Base-by-base conservation (phyloP, 2,888 invertebrate species). In the Aporophyla nigra region DNA sequence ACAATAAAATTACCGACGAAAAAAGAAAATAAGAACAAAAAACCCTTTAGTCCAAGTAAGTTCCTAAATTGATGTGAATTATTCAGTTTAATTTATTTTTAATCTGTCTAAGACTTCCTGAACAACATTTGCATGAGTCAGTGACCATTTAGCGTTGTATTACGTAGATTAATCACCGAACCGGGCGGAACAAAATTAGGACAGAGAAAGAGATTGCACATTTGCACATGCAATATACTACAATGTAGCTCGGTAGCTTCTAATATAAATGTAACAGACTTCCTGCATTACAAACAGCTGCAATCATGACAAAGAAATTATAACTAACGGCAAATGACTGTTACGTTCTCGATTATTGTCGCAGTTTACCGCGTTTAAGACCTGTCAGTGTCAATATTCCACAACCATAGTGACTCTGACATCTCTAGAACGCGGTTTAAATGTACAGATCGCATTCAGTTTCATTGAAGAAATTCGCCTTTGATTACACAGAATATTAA, bases 201-300 rank as follows among this genome's bases (percentile, higher is more conserved):
- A 5, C 71, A 33, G 27, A 61, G 24, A 5, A 62, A 33, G 27
- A 61, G 27, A 75, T 66, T 78, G 54, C 76, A 74, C 56, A 71
- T 62, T 16, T 49, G 24, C 27, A 27, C 49, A 73, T 62, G 81
- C 74, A 81, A 73, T 62, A 16, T 33, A 40, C n/a, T 27, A 59
- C 63, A 65, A 65, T 73, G 43, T 59, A 6, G n/a, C 24, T 53
- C 40, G 21, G n/a, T 73, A 54, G 74, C 74, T 51, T 56, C 54
- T 56, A n/a, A 51, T 46, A 59, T 49, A 59, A 65, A 43, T 40
- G 14, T 61, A 33, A 58, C 53, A 21, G 40, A 59, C 59, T 75
- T 78, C 76, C 82, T 66, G 49, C n/a, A 14, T 82, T 75, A 54
- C 59, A 54, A 27, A 51, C 6, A 54, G 40, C 59, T 61, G 61